These are phyloP conservation scores for Sitta carolinensis DNA, from an alignment of 2,797 vertebrate genomes.

Conservation along the genomic window DNA sequence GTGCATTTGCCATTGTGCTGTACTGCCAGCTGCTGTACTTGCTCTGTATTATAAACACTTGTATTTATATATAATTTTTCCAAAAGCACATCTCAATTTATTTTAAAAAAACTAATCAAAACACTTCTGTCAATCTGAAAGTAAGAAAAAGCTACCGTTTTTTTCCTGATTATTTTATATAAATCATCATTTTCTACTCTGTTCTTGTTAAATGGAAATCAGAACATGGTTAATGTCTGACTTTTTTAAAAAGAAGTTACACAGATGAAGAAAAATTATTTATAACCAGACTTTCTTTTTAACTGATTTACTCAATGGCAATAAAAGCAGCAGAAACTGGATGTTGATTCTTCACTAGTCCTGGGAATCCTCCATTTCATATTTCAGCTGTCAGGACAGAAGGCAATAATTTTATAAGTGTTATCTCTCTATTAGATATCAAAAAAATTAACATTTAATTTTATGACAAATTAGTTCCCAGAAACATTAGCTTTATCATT, in stretches of 20 bases:
- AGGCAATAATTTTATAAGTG: neutral
- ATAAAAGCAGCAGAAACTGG: neutral
- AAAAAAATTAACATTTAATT: neutral
- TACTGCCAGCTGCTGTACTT: conserved; percentile 16
- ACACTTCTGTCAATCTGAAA: neutral
- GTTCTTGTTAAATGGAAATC: neutral
- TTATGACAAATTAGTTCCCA: neutral
- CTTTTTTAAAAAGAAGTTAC: neutral
- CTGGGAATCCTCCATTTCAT: neutral
- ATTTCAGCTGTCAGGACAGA: neutral
- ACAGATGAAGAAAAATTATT: neutral
- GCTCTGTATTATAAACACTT: neutral
- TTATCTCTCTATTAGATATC: neutral
- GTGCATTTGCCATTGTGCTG: neutral
- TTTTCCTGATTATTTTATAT: neutral
- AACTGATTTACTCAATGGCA: neutral
- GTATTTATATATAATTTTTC: neutral
- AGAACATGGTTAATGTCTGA: neutral
- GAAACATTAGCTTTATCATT: neutral
- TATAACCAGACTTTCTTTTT: neutral
- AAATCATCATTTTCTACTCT: neutral
- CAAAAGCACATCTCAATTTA: neutral
- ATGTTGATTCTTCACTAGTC: neutral
- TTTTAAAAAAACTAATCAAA: neutral
- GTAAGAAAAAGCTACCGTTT: neutral